These are phyloP conservation scores for Tapirus terrestris DNA, from an alignment of 2,113 vertebrate species.

Conservation along the genomic window DNA sequence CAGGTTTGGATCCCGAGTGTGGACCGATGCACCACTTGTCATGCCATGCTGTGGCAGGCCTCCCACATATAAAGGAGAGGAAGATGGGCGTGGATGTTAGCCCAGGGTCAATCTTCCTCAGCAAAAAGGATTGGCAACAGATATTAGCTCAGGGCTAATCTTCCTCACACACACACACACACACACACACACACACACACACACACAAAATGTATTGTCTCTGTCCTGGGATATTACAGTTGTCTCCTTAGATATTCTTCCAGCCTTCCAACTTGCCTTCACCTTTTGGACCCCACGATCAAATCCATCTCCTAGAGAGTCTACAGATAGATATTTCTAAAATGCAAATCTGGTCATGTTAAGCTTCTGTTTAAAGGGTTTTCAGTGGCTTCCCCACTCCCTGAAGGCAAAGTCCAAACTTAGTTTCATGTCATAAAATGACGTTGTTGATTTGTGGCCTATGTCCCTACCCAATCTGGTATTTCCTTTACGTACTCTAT, in stretches of 20 bases:
- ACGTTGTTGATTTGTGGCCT: not conserved
- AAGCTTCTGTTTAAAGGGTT: not conserved
- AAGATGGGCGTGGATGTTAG: no score
- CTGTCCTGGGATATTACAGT: not conserved
- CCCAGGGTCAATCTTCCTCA: no score
- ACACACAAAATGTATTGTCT: not conserved
- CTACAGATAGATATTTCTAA: not conserved
- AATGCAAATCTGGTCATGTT: not conserved
- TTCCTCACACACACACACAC: no score
- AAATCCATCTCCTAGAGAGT: not conserved
- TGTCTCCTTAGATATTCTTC: not conserved
- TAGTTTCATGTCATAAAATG: not conserved
- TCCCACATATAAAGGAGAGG: no score
- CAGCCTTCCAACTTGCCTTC: not conserved
- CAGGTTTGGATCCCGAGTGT: no score
- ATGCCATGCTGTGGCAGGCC: no score
- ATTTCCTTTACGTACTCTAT: not conserved
- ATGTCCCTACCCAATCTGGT: not conserved
- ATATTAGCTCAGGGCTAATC: no score
- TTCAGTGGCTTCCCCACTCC: not conserved
- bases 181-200: no score
- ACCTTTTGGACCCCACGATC: not conserved
- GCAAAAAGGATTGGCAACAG: no score
- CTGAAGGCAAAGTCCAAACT: not conserved
- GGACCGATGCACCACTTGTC: no score